These are phyloP conservation scores for Leptogaster cylindrica DNA, from an alignment of 2,888 invertebrate species.

Conservation along the genomic window DNA sequence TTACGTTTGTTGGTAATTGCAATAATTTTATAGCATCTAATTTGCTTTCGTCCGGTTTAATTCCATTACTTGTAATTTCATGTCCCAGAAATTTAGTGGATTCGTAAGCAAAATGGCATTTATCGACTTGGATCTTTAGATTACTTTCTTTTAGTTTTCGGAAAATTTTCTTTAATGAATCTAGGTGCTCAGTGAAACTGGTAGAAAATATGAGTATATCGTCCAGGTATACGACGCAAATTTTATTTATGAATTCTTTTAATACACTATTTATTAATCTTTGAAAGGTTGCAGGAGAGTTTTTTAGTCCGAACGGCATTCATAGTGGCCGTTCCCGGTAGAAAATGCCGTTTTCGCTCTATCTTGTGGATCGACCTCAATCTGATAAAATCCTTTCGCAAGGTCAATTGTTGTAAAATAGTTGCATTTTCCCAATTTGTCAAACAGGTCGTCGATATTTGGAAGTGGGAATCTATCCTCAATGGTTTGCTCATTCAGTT, in stretches of 20 bases:
- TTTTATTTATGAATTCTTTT: slow-evolving; percentile 32
- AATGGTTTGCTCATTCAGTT: slow-evolving; percentile 19
- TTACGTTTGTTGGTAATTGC: background rate
- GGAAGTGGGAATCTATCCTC: slow-evolving; percentile 39
- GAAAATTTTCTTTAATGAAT: slow-evolving; percentile 21
- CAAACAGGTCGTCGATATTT: slow-evolving; percentile 32
- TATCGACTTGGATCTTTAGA: slow-evolving; percentile 36
- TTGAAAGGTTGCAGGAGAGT: slow-evolving; percentile 55
- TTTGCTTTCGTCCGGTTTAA: background rate
- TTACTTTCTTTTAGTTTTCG: slow-evolving; percentile 15
- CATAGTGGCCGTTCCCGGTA: slow-evolving; percentile 51
- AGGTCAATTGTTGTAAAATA: too few species aligned
- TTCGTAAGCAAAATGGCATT: slow-evolving; percentile 29
- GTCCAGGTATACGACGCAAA: slow-evolving; percentile 51
- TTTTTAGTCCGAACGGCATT: slow-evolving; percentile 55
- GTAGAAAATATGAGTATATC: slow-evolving; percentile 50
- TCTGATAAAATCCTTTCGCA: too few species aligned
- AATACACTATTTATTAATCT: slow-evolving; percentile 53
- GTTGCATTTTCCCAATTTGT: too few species aligned
- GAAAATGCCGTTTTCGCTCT: slow-evolving; percentile 53
- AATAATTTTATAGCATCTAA: background rate
- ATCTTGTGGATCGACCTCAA: too few species aligned
- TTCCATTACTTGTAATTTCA: background rate
- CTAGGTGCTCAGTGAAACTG: slow-evolving; percentile 35
- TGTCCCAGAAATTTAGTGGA: slow-evolving; percentile 4